Percentiles rank a stretch among this genome's conserved stretches.
phyloP scores from a whole-genome alignment of 2,797 vertebrate genomes.

The Scolopax bukidnonensis region DNA sequence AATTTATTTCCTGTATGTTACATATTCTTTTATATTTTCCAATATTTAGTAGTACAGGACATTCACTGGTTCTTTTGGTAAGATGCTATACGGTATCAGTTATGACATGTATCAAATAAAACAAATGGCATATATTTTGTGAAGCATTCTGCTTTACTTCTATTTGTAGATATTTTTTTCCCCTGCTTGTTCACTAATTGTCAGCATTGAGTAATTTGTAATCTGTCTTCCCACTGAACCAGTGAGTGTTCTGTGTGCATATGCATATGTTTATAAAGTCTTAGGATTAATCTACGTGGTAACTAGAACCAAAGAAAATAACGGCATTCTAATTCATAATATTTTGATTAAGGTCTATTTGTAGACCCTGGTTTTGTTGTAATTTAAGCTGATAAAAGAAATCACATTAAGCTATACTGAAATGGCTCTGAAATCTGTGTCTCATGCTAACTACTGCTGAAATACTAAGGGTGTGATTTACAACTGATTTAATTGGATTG shows the following conservation, averaged over 20 bases:
- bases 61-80: neutral
- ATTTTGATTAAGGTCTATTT: conserved; percentile 57
- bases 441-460: conserved; percentile 37
- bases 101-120: neutral
- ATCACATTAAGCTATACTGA: conserved; percentile 38
- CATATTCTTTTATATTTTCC: neutral
- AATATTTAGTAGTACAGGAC: neutral
- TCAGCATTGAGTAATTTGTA: conserved; percentile 48
- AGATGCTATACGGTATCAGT: neutral
- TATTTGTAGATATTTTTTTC: neutral
- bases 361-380: conserved; percentile 26
- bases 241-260: neutral
- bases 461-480: conserved; percentile 65
- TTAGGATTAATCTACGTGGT: conserved; percentile 19
- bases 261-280: conserved; percentile 42
- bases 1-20: neutral
- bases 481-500: conserved; percentile 59
- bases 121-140: neutral
- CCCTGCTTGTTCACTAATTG: conserved; percentile 50
- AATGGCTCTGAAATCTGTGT: conserved; percentile 38
- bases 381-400: conserved; percentile 52
- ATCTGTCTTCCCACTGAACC: conserved; percentile 43
- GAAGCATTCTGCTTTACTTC: conserved; percentile 1
- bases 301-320: conserved; percentile 48
- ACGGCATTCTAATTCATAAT: conserved; percentile 49